Evolutionary conservation across 2,888 invertebrate species (phyloP).

Genomic region (Troides helena): DNA sequence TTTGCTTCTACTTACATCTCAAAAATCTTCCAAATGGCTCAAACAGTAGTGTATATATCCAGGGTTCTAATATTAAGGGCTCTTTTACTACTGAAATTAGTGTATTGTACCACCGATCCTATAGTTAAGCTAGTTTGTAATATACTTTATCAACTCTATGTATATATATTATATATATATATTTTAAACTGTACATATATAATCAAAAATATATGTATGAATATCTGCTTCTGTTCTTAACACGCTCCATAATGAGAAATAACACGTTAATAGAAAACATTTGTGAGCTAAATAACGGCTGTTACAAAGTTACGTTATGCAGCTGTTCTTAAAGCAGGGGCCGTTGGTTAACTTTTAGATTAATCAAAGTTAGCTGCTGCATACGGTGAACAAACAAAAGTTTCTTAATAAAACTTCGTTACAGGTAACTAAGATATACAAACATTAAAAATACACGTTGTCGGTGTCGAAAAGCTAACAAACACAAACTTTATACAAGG

Average conservation of each 20-base stretch:
- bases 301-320: conserved; percentile 6
- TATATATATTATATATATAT: no score
- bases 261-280: not conserved
- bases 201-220: not conserved
- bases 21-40: no score
- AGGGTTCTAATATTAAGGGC: no score
- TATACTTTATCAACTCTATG: no score
- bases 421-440: not conserved
- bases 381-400: not conserved
- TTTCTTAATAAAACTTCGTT: conserved; percentile 2
- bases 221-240: not conserved
- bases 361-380: conserved; percentile 15
- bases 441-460: not conserved
- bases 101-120: no score
- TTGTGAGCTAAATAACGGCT: conserved; percentile 1
- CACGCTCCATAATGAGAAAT: not conserved
- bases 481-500: not conserved
- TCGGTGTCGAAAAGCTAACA: not conserved
- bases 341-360: conserved; percentile 17
- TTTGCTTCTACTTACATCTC: no score
- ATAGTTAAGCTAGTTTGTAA: no score
- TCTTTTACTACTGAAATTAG: no score
- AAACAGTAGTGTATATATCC: no score
- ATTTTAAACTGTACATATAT: not conserved
- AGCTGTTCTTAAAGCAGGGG: conserved; percentile 10